Conservation (phyloP, 2,113 vertebrate species). For the Corythornis madagascariensis region DNA sequence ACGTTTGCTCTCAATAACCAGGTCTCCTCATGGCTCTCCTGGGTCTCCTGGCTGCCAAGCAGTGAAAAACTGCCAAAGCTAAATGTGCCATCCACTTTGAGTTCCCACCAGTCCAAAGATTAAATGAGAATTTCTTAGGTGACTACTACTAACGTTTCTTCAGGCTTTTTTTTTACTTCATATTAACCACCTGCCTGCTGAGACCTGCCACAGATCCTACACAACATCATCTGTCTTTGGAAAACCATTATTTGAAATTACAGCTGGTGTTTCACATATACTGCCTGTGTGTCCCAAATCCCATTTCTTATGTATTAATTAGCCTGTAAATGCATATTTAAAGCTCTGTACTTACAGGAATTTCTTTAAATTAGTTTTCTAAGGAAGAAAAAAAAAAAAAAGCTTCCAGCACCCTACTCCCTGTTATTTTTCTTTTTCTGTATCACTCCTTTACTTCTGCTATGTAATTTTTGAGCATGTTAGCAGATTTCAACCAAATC, state of each 20-base stretch:
- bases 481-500: neutral
- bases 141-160: neutral
- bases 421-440: neutral
- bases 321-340: neutral
- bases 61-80: neutral
- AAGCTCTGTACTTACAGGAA: neutral
- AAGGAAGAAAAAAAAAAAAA: neutral
- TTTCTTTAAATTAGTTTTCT: neutral
- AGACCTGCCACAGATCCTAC: neutral
- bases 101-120: neutral
- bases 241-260: neutral
- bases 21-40: neutral
- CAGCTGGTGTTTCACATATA: neutral
- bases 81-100: constrained; percentile 4
- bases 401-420: neutral
- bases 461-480: neutral
- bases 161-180: neutral
- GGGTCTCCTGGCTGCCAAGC: neutral
- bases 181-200: neutral
- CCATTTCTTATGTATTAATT: neutral
- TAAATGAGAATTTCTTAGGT: neutral
- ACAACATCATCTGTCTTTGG: neutral
- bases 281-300: neutral
- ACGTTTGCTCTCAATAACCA: neutral
- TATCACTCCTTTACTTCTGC: neutral